Evolutionary conservation across 2,888 invertebrate genomes (phyloP).

Genomic region (Dilophus febrilis): DNA sequence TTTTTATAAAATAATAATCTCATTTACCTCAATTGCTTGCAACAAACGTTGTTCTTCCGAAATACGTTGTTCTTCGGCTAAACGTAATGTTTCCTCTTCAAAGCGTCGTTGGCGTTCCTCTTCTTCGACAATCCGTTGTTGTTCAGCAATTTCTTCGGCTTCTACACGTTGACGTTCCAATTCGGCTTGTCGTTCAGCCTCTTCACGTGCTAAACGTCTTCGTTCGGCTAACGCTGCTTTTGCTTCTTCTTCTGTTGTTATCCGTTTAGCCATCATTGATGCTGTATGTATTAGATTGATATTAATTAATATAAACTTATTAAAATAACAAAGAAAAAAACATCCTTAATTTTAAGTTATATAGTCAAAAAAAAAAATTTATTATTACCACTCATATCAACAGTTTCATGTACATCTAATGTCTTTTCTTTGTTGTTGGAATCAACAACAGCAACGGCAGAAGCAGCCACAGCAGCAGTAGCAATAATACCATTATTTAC

Average conservation of each 20-base stretch:
- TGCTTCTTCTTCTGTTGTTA: slow-evolving; percentile 82
- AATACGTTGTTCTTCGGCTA: slow-evolving; percentile 62
- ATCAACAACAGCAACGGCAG: too few relatives aligned
- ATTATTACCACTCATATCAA: too few relatives aligned
- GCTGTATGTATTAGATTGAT: slow-evolving; percentile 24
- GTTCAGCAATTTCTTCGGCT: slow-evolving; percentile 54
- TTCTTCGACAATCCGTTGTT: slow-evolving; percentile 53
- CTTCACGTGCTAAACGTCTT: slow-evolving; percentile 71
- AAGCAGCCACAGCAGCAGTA: too few relatives aligned
- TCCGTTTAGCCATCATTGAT: slow-evolving; percentile 51
- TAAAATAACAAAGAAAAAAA: not conserved
- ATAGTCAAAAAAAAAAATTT: too few relatives aligned
- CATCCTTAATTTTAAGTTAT: too few relatives aligned
- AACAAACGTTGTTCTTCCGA: slow-evolving; percentile 74
- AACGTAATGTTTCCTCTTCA: slow-evolving; percentile 61
- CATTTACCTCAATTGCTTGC: slow-evolving; percentile 55
- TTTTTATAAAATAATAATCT: not conserved
- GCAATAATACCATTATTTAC: too few relatives aligned
- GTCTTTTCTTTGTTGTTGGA: too few relatives aligned
- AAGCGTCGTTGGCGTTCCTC: slow-evolving; percentile 69
- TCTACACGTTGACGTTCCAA: slow-evolving; percentile 57
- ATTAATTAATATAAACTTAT: too few relatives aligned
- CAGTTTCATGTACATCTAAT: too few relatives aligned
- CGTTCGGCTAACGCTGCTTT: slow-evolving; percentile 87
- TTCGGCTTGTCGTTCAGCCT: slow-evolving; percentile 81